phyloP scores from a whole-genome alignment of 2,797 vertebrate genomes.

The Scolopax rusticola region DNA sequence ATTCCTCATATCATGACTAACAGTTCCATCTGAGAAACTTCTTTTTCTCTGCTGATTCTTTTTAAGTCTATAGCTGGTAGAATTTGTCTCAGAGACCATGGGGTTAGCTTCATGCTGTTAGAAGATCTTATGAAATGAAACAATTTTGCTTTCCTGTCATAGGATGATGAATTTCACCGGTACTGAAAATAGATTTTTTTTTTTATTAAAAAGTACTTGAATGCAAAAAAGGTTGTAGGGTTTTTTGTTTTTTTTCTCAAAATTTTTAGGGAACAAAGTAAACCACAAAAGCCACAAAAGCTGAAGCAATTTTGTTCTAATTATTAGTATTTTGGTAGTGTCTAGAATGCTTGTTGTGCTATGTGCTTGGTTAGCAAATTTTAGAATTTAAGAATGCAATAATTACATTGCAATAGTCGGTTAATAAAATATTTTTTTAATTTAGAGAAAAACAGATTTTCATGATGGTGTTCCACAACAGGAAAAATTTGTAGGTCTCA shows the following conservation, averaged over 20 bases:
- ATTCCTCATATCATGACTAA: constrained; percentile 67
- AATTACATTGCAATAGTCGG: neutral
- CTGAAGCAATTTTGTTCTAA: neutral
- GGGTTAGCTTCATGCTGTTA: constrained; percentile 56
- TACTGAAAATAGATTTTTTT: constrained; percentile 35
- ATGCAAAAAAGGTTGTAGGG: constrained; percentile 9
- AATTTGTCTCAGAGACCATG: constrained; percentile 62
- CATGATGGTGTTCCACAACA: neutral
- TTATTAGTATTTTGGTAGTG: neutral
- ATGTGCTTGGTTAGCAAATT: constrained; percentile 11
- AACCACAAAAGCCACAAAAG: neutral
- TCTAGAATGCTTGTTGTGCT: neutral
- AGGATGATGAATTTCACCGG: constrained; percentile 62
- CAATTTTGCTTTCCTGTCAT: constrained; percentile 70
- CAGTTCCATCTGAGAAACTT: constrained; percentile 63
- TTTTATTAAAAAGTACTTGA: constrained; percentile 18
- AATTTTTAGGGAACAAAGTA: constrained; percentile 10
- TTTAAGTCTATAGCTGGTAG: constrained; percentile 39
- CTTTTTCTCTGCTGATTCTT: constrained; percentile 62
- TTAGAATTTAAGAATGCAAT: constrained; percentile 29
- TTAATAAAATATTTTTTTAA: neutral
- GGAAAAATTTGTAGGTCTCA: neutral
- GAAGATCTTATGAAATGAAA: constrained; percentile 54
- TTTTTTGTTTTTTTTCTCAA: neutral
- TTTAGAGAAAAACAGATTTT: constrained; percentile 8